Evolutionary conservation across 2,797 vertebrate species (phyloP).

Genomic region (Chelmon rostratus): DNA sequence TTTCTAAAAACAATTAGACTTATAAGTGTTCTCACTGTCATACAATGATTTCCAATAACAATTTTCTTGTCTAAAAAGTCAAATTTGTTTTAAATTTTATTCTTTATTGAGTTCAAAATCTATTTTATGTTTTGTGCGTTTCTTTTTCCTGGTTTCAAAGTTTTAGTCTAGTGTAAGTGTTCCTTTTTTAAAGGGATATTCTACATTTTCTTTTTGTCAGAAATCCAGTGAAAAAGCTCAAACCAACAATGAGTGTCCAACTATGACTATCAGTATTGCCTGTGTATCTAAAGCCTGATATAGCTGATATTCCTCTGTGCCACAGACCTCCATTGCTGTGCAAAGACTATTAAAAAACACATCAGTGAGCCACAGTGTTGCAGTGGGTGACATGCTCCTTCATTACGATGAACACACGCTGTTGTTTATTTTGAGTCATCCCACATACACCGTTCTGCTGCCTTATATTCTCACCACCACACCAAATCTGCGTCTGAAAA

Average conservation of each 20-base stretch:
- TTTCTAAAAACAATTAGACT: conserved; percentile 7
- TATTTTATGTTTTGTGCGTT: neutral
- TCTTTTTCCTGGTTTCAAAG: neutral
- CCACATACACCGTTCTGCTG: conserved; percentile 12
- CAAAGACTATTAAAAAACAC: conserved; percentile 26
- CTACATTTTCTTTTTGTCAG: neutral
- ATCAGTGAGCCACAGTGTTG: conserved; percentile 11
- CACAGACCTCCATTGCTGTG: conserved; percentile 16
- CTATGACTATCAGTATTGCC: neutral
- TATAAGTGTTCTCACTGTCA: neutral
- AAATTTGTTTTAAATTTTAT: neutral
- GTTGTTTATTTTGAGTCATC: conserved; percentile 33
- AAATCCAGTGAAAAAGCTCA: neutral
- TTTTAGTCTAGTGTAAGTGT: neutral
- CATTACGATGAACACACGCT: conserved; percentile 3
- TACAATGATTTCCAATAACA: neutral
- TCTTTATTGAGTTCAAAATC: neutral
- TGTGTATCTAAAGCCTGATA: neutral
- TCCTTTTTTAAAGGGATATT: neutral
- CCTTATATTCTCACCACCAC: conserved; percentile 8
- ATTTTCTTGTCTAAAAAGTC: neutral
- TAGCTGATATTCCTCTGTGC: neutral
- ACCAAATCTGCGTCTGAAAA: conserved; percentile 30
- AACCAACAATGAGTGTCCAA: neutral
- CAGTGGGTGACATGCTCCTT: conserved; percentile 14